These are phyloP conservation scores for Lepeophtheirus nordmannii DNA, from an alignment of 2,888 invertebrate genomes.

Conservation along the genomic window DNA sequence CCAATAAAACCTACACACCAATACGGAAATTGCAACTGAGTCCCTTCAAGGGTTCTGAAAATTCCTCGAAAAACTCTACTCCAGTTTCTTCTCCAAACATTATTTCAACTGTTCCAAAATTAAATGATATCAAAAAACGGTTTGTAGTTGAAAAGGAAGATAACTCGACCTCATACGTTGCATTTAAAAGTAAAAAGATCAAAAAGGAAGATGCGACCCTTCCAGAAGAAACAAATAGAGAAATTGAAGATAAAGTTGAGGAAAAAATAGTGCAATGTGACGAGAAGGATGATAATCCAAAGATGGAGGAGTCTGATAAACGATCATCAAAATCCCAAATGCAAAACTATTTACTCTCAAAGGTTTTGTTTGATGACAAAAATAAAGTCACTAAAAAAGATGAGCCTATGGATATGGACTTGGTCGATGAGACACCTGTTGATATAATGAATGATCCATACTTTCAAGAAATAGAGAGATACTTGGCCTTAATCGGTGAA, in stretches of 20 bases:
- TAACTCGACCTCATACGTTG: background rate
- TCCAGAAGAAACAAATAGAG: too few species aligned
- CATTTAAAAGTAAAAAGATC: background rate
- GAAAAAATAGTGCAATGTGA: too few species aligned
- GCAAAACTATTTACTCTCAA: conserved; percentile 19
- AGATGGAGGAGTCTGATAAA: background rate
- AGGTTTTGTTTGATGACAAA: conserved; percentile 12
- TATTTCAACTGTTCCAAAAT: background rate
- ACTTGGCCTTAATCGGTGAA: conserved; percentile 1
- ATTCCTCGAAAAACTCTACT: background rate
- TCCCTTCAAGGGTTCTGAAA: background rate
- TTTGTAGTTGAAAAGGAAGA: background rate
- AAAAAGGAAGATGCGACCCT: background rate
- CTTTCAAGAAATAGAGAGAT: conserved; percentile 13
- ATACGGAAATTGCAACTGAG: background rate
- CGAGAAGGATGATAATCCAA: too few species aligned
- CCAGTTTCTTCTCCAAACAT: background rate
- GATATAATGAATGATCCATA: conserved; percentile 18
- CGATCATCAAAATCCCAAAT: conserved; percentile 9
- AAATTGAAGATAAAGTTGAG: too few species aligned
- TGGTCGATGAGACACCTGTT: conserved; percentile 1
- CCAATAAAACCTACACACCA: background rate
- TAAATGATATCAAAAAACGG: background rate
- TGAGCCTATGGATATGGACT: background rate
- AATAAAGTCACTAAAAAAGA: background rate